Base-by-base conservation (phyloP, 2,888 invertebrate species). In the Mesoligia furuncula region DNA sequence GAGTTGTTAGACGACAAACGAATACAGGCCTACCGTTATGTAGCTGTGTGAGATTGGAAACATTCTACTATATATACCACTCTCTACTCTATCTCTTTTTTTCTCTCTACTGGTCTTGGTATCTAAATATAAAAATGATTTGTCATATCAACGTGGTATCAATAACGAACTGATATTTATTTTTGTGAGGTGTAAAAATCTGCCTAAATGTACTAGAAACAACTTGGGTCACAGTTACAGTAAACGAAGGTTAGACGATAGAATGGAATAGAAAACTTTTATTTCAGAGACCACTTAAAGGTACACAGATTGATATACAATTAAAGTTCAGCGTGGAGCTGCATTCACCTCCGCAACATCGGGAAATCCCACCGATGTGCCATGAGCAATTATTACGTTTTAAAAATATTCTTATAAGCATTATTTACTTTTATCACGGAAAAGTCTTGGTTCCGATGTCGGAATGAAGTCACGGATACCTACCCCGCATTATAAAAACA, bases 41-140 rank as follows among this genome's bases (percentile, higher is more conserved):
- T 80, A 57, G 31, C n/a, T 59, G 54, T 48, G 9, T 13, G 71
- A 51, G 64, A 85, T 84, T 83, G 77, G 31, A 39, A 68, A 69
- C 36, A 69, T 85, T 74, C 68, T 39, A 57, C n/a, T 36, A 36
- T 36, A 36, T 4, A 36, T 36, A 36, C 36, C 6, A 36, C 36
- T 36, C 36, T 36, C 6, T 6, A 36, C 36, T 36, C 36, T 36
- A 36, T 36, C 36, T 36, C 36, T 36, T 36, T 36, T 36, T 36
- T 36, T 36, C 36, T 36, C 36, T 36, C 7, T 36, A 0, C 36
- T 36, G 51, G 51, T 51, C 8, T 51, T 51, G 20, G 8, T 24
- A 8, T 24, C 20, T 51, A 24, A 24, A 54, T 24, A 24, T 57
- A 51, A 51, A 51, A 51, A 24, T 13, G 45, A 45, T 45, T 45